These are phyloP conservation scores for Panulirus ornatus DNA, from an alignment of 1,140 invertebrate species.

Conservation along the genomic window DNA sequence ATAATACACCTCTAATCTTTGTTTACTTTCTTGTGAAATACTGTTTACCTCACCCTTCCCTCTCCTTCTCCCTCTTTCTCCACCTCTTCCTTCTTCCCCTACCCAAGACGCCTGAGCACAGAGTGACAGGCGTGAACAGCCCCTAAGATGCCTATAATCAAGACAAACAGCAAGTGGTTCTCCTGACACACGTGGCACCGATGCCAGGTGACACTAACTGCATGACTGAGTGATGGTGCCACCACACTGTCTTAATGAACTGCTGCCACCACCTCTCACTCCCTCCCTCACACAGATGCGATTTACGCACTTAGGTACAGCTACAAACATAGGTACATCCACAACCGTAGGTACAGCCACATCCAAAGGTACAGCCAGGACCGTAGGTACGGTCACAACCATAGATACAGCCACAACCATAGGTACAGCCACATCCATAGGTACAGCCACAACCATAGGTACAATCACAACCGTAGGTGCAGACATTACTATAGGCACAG, in stretches of 20 bases:
- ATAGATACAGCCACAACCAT: neutral
- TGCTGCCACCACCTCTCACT: neutral
- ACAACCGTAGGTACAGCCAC: too few relatives aligned
- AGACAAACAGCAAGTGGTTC: neutral
- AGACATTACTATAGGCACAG: neutral
- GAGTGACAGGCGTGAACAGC: neutral
- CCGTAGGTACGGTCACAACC: neutral
- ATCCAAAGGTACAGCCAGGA: too few relatives aligned
- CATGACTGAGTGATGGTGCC: neutral
- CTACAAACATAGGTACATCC: too few relatives aligned
- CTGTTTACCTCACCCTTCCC: too few relatives aligned
- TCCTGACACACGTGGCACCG: neutral
- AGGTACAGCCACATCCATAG: neutral
- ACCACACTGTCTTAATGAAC: neutral
- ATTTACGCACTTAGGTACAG: neutral
- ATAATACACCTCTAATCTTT: too few relatives aligned
- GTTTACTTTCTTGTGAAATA: too few relatives aligned
- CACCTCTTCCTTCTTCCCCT: too few relatives aligned
- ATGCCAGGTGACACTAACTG: constrained; percentile 2
- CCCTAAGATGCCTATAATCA: neutral
- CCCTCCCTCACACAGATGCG: neutral
- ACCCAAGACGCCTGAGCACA: neutral
- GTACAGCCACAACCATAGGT: neutral
- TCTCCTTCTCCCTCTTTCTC: too few relatives aligned
- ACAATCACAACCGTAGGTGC: neutral